Evolutionary conservation across 2,888 invertebrate genomes (phyloP).

Genomic region (Apamea crenata): DNA sequence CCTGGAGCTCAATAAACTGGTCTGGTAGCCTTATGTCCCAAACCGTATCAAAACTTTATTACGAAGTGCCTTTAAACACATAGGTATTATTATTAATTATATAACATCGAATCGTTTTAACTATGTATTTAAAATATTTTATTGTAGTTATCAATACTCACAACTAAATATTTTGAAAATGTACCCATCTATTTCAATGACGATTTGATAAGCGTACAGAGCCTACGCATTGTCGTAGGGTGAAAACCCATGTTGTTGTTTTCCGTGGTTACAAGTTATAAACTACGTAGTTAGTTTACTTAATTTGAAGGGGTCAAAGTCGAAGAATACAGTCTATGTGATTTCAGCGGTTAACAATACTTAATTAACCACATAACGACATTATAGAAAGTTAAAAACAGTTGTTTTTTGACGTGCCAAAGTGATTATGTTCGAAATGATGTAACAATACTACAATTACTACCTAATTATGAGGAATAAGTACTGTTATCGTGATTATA

Average conservation of each 20-base stretch:
- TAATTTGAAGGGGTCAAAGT: background rate
- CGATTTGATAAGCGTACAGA: slow-evolving; percentile 23
- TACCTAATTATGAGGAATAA: slow-evolving; percentile 29
- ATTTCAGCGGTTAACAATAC: background rate
- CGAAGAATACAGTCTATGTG: background rate
- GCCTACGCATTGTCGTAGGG: slow-evolving; percentile 8
- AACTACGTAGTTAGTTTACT: background rate
- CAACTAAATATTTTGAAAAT: slow-evolving; percentile 38
- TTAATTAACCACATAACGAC: background rate
- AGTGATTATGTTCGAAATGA: slow-evolving; percentile 24
- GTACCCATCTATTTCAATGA: slow-evolving; percentile 19
- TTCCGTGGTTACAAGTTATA: background rate
- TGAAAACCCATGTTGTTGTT: slow-evolving; percentile 1
- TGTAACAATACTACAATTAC: slow-evolving; percentile 48
- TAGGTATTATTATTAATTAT: no score
- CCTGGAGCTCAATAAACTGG: no score
- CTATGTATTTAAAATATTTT: slow-evolving; percentile 1
- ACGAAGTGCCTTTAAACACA: background rate
- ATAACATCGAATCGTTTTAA: background rate
- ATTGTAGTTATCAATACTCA: background rate
- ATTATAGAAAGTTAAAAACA: slow-evolving; percentile 20
- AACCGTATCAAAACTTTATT: no score
- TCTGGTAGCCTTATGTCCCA: no score
- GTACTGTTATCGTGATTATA: slow-evolving; percentile 43
- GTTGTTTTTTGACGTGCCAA: background rate